These are phyloP conservation scores for Gryllus longicercus DNA, from an alignment of 2,888 invertebrate species.

Conservation along the genomic window DNA sequence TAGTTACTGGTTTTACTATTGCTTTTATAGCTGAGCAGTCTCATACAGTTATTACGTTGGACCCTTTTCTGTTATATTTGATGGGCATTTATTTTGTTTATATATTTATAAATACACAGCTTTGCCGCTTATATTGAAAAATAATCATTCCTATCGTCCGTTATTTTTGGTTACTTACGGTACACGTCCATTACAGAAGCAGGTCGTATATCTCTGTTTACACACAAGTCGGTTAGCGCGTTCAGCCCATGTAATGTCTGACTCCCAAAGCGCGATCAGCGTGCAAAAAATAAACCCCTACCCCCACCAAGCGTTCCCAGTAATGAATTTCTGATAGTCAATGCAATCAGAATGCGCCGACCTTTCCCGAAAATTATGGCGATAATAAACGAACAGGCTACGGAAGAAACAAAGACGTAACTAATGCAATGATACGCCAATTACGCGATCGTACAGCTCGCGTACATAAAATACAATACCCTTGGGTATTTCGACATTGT, in stretches of 20 bases:
- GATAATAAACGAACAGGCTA: slow-evolving; percentile 17
- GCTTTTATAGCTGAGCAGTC: too few relatives aligned
- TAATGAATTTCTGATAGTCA: slow-evolving; percentile 2
- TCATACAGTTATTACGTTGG: too few relatives aligned
- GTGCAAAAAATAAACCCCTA: not conserved
- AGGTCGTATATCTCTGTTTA: too few relatives aligned
- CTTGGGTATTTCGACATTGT: not conserved
- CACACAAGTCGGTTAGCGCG: not conserved
- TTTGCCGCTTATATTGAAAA: too few relatives aligned
- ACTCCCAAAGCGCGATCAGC: not conserved
- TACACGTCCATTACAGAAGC: too few relatives aligned
- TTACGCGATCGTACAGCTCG: slow-evolving; percentile 6
- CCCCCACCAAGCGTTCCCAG: not conserved
- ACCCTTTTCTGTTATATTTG: too few relatives aligned
- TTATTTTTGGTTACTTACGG: too few relatives aligned
- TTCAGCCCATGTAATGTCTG: not conserved
- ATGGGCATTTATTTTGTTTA: too few relatives aligned
- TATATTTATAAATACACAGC: too few relatives aligned
- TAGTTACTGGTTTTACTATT: too few relatives aligned
- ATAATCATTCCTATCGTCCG: too few relatives aligned
- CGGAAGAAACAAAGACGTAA: slow-evolving; percentile 17
- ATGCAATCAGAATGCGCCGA: not conserved
- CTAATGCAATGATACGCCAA: slow-evolving; percentile 8
- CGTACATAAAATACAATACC: slow-evolving; percentile 7
- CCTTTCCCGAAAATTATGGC: not conserved